phyloP scores from a whole-genome alignment of 2,113 vertebrate species.

The Tragulus kanchil region DNA sequence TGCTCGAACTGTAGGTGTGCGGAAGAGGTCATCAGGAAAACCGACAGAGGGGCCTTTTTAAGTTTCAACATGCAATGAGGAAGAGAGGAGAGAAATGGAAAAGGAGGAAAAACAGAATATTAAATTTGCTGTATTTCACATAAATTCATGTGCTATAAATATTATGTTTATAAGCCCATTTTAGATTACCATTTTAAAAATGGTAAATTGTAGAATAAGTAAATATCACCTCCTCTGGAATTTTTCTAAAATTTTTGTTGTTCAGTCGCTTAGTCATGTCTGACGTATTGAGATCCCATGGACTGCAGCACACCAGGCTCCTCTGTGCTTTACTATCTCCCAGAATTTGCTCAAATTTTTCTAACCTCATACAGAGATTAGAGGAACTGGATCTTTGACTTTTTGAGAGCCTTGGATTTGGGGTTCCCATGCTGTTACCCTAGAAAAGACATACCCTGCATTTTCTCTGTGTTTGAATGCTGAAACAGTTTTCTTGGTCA shows the following conservation, averaged over 20 bases:
- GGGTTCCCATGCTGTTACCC: background rate
- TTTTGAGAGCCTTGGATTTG: constrained; percentile 16
- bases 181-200: background rate
- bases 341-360: background rate
- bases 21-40: background rate
- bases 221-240: background rate
- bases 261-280: background rate
- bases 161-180: background rate
- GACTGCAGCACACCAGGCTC: background rate
- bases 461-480: background rate
- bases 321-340: background rate
- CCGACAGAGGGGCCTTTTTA: background rate
- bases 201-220: background rate
- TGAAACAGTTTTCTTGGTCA: background rate
- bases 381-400: background rate
- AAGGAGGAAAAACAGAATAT: background rate
- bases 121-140: background rate
- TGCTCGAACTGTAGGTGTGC: background rate
- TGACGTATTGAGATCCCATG: background rate
- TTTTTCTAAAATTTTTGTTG: background rate
- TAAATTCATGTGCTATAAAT: background rate
- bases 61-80: background rate
- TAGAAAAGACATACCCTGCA: background rate
- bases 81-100: background rate
- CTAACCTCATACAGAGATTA: background rate